Evolutionary conservation across 2,113 vertebrate species (phyloP), one percentile per base, ranked within the genome.

Genomic region (Oceanites oceanicus): DNA sequence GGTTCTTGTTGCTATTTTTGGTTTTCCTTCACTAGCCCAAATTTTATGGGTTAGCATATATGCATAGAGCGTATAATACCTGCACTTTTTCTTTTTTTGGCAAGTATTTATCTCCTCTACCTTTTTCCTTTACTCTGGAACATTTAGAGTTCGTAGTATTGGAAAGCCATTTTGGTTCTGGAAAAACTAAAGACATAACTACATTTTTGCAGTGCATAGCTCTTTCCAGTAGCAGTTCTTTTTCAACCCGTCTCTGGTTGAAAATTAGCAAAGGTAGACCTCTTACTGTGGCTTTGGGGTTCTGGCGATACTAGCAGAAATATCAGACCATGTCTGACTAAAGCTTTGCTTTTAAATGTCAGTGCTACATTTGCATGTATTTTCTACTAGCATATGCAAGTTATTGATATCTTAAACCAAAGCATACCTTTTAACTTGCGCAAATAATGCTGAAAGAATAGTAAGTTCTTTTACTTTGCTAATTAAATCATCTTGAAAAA

Each of bases 401-500:
- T 96, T 97, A 97, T 96, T 97, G 97, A 93, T 97, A 96, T 96
- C 94, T 94, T 90, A 85, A 94, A 86, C 89, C 95, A 95, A 94
- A n/a, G 66, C 38, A 65, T 67, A 58, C 68, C 93, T 95, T 96
- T 97, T 95, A 86, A 95, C 91, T 96, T 94, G 81, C 45, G 66
- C 94, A 94, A 97, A 97, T 93, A 94, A 94, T 89, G 58, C 62
- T 23, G 36, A 91, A 85, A 95, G 79, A 94, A 96, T 94, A 94
- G 89, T 78, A 97, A 78, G 92, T 90, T 92, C 86, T 96, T 96
- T 94, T 95, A 93, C 96, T 98, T 97, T 89, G 95, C 92, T 98
- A 98, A 98, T 98, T 98, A 97, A 98, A 97, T 96, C 86, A 94
- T 97, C 97, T 97, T 97, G 96, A 89, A 96, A 97, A 98, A 93